Percentiles rank a stretch among this genome's conserved stretches.
phyloP scores from a whole-genome alignment of 2,888 invertebrate genomes.

The Mechanitis messenoides region DNA sequence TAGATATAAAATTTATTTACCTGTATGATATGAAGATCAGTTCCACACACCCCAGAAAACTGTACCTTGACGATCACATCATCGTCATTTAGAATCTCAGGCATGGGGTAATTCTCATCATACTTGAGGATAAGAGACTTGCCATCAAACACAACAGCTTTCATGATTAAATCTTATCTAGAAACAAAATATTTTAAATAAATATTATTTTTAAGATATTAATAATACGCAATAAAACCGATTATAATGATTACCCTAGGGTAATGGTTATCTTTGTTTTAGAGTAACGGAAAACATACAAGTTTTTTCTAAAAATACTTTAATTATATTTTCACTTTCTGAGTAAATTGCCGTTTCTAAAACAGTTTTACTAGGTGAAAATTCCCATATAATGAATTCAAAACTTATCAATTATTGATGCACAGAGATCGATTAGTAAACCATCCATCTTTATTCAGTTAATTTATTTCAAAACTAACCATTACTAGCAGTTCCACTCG shows the following conservation, averaged over 20 bases:
- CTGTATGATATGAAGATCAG: slow-evolving; percentile 83
- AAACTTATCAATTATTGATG: no score
- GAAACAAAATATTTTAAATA: slow-evolving; percentile 19
- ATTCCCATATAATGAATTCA: no score
- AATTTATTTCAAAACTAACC: no score
- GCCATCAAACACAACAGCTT: slow-evolving; percentile 76
- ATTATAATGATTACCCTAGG: neutral
- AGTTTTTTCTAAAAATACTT: neutral
- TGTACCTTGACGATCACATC: slow-evolving; percentile 82
- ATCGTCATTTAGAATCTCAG: slow-evolving; percentile 63
- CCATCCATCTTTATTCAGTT: no score
- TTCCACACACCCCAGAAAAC: slow-evolving; percentile 83
- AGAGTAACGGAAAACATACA: no score
- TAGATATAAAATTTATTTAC: slow-evolving; percentile 48
- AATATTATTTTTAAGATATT: neutral
- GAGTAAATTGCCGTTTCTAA: no score
- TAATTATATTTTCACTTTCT: neutral
- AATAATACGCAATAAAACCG: neutral
- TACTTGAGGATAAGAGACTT: slow-evolving; percentile 59
- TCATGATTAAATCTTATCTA: slow-evolving; percentile 58
- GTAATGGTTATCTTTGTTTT: no score
- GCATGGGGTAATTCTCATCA: slow-evolving; percentile 62
- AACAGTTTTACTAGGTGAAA: no score
- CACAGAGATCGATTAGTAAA: no score
- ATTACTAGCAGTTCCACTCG: no score